Evolutionary conservation across 92 coral and sea anemone species (phyloP), one percentile per base, ranked within the genome.

Genomic region (Palythoa grandiflora): DNA sequence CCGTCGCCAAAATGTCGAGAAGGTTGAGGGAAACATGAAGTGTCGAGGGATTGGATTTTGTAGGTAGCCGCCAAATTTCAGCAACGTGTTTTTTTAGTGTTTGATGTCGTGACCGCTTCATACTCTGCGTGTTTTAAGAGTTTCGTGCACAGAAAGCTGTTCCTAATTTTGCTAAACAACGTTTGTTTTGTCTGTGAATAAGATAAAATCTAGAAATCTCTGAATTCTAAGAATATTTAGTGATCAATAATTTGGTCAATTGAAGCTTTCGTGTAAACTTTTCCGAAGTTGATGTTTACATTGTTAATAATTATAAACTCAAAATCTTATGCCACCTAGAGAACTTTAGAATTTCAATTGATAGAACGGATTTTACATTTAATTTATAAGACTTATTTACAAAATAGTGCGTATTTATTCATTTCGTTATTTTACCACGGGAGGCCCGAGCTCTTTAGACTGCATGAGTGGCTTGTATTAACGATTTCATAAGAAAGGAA

Each of bases 1-100:
- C 88, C 15, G 76, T 59, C 86, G 86, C 86, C 86, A 68, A 47
- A 63, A 47, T 66, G 86, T 44, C 86, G 75, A 81, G 75, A 50
- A 15, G 16, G 75, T 9, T 63, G 73, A 40, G 47, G 47, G 2
- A 65, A 81, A 68, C 66, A 48, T 66, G 61, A 68, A 65, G 76
- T 81, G 86, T 44, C 75, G 86, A 81, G 75, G 75, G 86, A 81
- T 81, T 9, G 16, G 40, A 14, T 40, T 60, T 47, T 54, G 9
- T 53, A 65, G 86, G 75, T 6, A 63, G 86, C 86, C 86, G 74
- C 17, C 16, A 9, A 10, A 68, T 61, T 79, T 39, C 38, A 71
- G 73, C 55, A 39, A 16, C 55, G n/a, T 79, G 71, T 81, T 81
- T 66, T 13, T 66, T 40, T 51, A 44, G 86, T 21, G 15, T 81